Base-by-base conservation (phyloP, 1,140 invertebrate species). In the Temnothorax longispinosus region DNA sequence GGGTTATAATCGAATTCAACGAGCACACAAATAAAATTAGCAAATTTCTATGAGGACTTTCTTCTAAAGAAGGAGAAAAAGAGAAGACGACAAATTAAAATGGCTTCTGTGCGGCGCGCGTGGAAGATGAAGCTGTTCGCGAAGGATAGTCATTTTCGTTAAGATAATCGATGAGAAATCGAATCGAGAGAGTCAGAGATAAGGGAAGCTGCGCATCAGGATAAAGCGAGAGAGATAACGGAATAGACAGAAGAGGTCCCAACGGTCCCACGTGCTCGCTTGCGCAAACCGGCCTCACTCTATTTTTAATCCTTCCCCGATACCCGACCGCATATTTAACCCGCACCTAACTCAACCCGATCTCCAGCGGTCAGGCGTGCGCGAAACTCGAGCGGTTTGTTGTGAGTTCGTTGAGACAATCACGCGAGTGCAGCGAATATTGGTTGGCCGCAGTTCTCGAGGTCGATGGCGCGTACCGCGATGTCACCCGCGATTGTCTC, bases 201-300 rank as follows among this genome's bases (percentile, higher is more conserved):
- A 69, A 69, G 54, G 18, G 65, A 82, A 32, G 21, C 15, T 58
- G 7, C 13, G 15, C 5, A 21, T 21, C 21, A 11, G 7, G 11
- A 32, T 47, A 44, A 41, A 18, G 6, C 54, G 47, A 54, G 11
- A 38, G 62, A 38, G 58, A 2, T 27, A n/a, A n/a, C n/a, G 27
- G 41, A 7, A 1, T 27, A 11, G 18, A 1, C 35, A 67, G 77
- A 38, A 47, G 35, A 80, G 41, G 52, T 82, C 52, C 27, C 41
- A 72, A 44, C 65, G 50, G 38, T 74, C 56, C 80, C 80, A 84
- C 69, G 80, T 84, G 80, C 69, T 84, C 54, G 13, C 2, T 84
- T 84, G 69, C 69, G 54, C 69, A 84, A 84, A 18, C 50, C 58
- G 32, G 32, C 32, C 54, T 84, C 80, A 75, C 13, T 80, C 62